These are phyloP conservation scores for Tetragnatha montana DNA, from an alignment of 2,888 invertebrate genomes.

Conservation along the genomic window DNA sequence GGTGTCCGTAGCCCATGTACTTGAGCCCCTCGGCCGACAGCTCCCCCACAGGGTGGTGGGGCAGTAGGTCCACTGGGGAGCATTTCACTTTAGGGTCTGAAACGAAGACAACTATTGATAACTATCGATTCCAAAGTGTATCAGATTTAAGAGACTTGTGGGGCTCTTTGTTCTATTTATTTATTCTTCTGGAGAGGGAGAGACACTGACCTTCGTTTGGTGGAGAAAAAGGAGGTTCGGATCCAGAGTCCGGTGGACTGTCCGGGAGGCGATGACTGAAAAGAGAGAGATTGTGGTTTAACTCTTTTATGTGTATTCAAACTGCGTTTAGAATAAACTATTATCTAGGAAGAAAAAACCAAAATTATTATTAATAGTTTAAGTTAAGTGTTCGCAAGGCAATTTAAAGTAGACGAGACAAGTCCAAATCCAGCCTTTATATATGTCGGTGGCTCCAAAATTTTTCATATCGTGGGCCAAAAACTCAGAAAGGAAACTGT, in stretches of 20 bases:
- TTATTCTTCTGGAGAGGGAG: background rate
- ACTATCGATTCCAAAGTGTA: too few relatives aligned
- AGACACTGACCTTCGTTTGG: constrained; percentile 54
- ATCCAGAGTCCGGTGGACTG: constrained; percentile 96
- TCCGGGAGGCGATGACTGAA: constrained; percentile 82
- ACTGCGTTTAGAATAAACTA: background rate
- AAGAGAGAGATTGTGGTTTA: constrained; percentile 31
- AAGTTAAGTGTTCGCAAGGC: too few relatives aligned
- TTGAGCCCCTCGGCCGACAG: constrained; percentile 76
- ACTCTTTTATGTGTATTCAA: background rate
- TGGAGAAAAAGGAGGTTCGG: constrained; percentile 95
- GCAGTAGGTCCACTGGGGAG: constrained; percentile 58
- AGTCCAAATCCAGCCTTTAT: too few relatives aligned
- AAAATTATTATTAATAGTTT: background rate
- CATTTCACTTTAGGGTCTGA: constrained; percentile 64
- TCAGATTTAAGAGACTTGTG: too few relatives aligned
- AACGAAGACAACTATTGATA: background rate
- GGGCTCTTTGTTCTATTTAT: too few relatives aligned
- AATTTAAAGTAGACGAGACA: too few relatives aligned
- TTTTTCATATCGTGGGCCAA: too few relatives aligned
- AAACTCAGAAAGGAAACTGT: too few relatives aligned
- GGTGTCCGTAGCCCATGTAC: constrained; percentile 72
- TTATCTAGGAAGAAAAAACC: too few relatives aligned
- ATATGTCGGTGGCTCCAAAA: background rate
- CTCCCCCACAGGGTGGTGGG: constrained; percentile 26